phyloP scores from a whole-genome alignment of 2,888 invertebrate genomes.

The Liodrosophila aerea region DNA sequence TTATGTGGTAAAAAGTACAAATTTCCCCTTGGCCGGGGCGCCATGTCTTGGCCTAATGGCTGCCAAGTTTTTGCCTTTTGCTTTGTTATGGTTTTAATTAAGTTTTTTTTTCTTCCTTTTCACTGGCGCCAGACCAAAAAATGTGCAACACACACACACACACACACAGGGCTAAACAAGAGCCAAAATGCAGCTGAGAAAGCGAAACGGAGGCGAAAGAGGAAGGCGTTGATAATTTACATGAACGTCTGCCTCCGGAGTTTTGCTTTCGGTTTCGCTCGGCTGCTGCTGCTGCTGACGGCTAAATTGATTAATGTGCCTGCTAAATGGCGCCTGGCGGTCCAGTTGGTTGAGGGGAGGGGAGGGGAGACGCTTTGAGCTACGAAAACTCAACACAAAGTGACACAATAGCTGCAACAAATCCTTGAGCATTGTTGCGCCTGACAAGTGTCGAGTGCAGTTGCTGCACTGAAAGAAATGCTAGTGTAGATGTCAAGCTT shows the following conservation, averaged over 20 bases:
- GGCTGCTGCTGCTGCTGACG: slow-evolving; percentile 63
- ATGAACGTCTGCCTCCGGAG: slow-evolving; percentile 32
- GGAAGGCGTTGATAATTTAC: slow-evolving; percentile 43
- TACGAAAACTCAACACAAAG: slow-evolving; percentile 21
- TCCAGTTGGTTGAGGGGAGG: slow-evolving; percentile 5
- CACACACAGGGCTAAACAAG: slow-evolving; percentile 29
- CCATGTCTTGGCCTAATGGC: slow-evolving; percentile 38
- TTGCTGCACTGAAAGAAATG: slow-evolving; percentile 20
- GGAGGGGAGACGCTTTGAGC: neutral
- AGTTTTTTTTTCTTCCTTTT: slow-evolving; percentile 49
- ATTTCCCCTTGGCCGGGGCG: slow-evolving; percentile 4
- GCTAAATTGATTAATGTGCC: slow-evolving; percentile 72
- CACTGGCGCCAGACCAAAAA: slow-evolving; percentile 69
- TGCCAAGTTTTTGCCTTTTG: slow-evolving; percentile 58
- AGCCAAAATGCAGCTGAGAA: slow-evolving; percentile 1
- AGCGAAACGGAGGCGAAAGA: slow-evolving; percentile 13
- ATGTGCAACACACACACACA: slow-evolving; percentile 42
- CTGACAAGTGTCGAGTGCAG: slow-evolving; percentile 62
- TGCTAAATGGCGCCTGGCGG: slow-evolving; percentile 70
- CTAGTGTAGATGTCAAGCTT: no score
- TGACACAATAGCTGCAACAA: slow-evolving; percentile 53
- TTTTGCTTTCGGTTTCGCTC: slow-evolving; percentile 75
- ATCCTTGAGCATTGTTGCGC: slow-evolving; percentile 59
- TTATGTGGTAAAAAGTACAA: slow-evolving; percentile 5
- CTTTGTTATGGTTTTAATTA: slow-evolving; percentile 76